Evolutionary conservation across 2,113 vertebrate genomes (phyloP).

Genomic region (Prochilodus magdalenae): DNA sequence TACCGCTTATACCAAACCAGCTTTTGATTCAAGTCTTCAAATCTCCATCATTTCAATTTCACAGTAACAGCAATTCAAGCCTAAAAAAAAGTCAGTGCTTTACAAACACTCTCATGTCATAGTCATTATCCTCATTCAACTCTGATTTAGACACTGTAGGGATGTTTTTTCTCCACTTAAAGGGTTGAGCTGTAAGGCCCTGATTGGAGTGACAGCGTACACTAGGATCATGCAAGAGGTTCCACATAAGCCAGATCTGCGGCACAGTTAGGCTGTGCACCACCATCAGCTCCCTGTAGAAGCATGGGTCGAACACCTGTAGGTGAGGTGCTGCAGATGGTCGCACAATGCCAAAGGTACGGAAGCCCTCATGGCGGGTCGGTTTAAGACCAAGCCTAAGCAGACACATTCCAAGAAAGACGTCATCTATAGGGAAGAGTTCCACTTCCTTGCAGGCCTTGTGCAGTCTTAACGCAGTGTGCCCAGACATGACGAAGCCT

Average conservation of each 20-base stretch:
- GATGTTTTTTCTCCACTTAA: conserved; percentile 72
- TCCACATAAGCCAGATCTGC: conserved; percentile 99
- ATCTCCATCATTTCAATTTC: neutral
- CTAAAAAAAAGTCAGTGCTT: conserved; percentile 31
- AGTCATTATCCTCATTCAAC: conserved; percentile 32
- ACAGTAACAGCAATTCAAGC: conserved; percentile 28
- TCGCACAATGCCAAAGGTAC: conserved; percentile 92
- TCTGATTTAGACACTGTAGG: neutral
- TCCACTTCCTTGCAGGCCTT: conserved; percentile 90
- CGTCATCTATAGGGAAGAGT: conserved; percentile 95
- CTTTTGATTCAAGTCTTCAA: conserved; percentile 12
- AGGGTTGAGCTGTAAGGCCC: conserved; percentile 59
- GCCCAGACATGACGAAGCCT: conserved; percentile 89
- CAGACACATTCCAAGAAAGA: conserved; percentile 97
- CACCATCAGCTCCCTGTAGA: conserved; percentile 94
- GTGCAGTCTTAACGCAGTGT: conserved; percentile 84
- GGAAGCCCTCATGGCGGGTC: conserved; percentile 87
- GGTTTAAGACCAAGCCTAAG: conserved; percentile 88
- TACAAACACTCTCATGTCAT: conserved; percentile 54
- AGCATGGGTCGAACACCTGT: conserved; percentile 93
- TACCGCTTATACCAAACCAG: neutral
- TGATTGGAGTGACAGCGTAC: conserved; percentile 82
- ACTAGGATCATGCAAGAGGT: conserved; percentile 84
- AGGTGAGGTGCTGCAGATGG: conserved; percentile 93
- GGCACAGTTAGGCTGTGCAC: conserved; percentile 92